These are phyloP conservation scores for Archocentrus centrarchus DNA, from an alignment of 2,113 vertebrate species.

Conservation along the genomic window DNA sequence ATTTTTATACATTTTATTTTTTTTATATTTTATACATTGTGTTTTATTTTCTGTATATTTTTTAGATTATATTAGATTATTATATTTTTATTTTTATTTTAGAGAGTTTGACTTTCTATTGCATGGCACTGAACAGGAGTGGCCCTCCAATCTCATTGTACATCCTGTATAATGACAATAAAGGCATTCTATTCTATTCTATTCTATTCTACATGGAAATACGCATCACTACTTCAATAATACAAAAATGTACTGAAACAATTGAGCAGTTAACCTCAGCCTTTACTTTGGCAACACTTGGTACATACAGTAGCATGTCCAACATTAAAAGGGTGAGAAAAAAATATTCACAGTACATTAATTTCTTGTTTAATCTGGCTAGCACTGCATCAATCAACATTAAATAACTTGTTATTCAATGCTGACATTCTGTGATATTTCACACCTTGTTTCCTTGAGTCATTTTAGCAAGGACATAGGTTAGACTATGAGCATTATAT, in stretches of 20 bases:
- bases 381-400: background rate
- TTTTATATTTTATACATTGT: no score
- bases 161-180: no score
- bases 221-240: background rate
- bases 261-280: background rate
- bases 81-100: no score
- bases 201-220: background rate
- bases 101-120: no score
- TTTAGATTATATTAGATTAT: no score
- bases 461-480: background rate
- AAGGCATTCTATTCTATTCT: no score
- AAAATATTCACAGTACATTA: background rate
- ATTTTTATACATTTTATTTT: no score
- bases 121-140: no score
- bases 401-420: conserved; percentile 8
- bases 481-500: background rate
- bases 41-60: no score
- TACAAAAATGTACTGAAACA: background rate
- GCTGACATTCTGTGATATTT: background rate
- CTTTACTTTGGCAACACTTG: background rate
- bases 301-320: background rate
- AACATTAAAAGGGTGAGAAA: background rate
- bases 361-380: background rate
- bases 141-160: no score
- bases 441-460: background rate